phyloP scores from a whole-genome alignment of 1,140 invertebrate genomes.

The Gonatopus flavifemur region DNA sequence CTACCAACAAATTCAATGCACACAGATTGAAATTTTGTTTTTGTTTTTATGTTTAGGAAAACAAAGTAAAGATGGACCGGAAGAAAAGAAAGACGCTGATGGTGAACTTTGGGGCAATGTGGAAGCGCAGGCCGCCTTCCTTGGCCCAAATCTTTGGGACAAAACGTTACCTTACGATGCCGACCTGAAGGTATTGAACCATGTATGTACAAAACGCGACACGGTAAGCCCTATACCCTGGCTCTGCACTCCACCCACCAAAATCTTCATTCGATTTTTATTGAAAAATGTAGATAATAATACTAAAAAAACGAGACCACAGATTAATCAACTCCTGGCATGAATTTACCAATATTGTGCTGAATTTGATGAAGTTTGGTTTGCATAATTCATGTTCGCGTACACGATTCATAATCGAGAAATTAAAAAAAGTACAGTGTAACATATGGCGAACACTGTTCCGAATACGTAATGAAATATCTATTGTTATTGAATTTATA shows the following conservation, averaged over 20 bases:
- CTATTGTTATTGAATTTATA: too few species aligned
- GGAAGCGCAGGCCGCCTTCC: constrained; percentile 88
- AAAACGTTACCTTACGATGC: constrained; percentile 86
- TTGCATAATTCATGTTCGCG: too few species aligned
- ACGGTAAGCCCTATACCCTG: constrained; percentile 48
- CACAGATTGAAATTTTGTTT: constrained; percentile 16
- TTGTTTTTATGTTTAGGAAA: constrained; percentile 41
- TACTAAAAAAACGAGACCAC: too few species aligned
- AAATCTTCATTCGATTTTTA: background rate
- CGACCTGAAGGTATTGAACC: constrained; percentile 87
- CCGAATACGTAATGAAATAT: too few species aligned
- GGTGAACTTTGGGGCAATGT: constrained; percentile 80
- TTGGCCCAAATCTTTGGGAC: constrained; percentile 93
- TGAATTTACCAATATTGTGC: too few species aligned
- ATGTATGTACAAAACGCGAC: constrained; percentile 58
- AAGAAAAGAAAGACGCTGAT: constrained; percentile 82
- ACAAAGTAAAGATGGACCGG: constrained; percentile 61
- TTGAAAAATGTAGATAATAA: constrained; percentile 1
- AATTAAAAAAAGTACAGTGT: too few species aligned
- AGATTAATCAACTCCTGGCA: too few species aligned
- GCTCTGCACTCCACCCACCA: constrained; percentile 3
- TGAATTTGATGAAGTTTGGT: too few species aligned
- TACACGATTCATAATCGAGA: too few species aligned
- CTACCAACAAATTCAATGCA: too few species aligned
- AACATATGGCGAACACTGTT: too few species aligned